A percentile compares a stretch with the other conserved stretches of the same genome.
Evolutionary conservation across 2,888 invertebrate genomes (phyloP).

Genomic region (Tetropium fuscum): DNA sequence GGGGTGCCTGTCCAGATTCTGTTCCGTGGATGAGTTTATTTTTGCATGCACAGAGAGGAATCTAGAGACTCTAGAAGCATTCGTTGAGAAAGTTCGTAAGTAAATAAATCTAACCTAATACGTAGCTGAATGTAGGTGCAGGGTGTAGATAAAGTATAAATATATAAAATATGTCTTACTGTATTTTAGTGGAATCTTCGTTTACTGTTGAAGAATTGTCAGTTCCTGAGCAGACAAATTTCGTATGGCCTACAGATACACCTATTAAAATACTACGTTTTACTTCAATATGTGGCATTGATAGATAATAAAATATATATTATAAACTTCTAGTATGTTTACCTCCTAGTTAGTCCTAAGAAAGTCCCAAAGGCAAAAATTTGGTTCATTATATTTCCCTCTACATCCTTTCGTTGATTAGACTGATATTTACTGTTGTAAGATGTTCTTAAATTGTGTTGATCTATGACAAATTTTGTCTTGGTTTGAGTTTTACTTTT

Average conservation of each 20-base stretch:
- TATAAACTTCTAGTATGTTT: no score
- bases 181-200: slow-evolving; percentile 28
- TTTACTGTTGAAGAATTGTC: slow-evolving; percentile 41
- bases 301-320: no score
- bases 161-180: slow-evolving; percentile 8
- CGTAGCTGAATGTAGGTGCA: not conserved
- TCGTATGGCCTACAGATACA: slow-evolving; percentile 52
- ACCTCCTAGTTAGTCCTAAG: no score
- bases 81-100: slow-evolving; percentile 63
- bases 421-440: no score
- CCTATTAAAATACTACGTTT: slow-evolving; percentile 49
- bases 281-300: no score
- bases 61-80: slow-evolving; percentile 71
- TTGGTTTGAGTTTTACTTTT: no score
- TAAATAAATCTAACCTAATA: not conserved
- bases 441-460: no score
- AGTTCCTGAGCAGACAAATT: slow-evolving; percentile 48
- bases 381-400: no score
- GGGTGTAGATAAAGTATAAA: not conserved
- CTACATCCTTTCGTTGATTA: no score
- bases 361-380: no score
- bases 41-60: slow-evolving; percentile 76
- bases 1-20: slow-evolving; percentile 61
- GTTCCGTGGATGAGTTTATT: slow-evolving; percentile 63
- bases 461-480: no score